Percentiles rank a stretch among this genome's conserved stretches.
Evolutionary conservation across 2,113 vertebrate genomes (phyloP).

Genomic region (Myotis yumanensis): DNA sequence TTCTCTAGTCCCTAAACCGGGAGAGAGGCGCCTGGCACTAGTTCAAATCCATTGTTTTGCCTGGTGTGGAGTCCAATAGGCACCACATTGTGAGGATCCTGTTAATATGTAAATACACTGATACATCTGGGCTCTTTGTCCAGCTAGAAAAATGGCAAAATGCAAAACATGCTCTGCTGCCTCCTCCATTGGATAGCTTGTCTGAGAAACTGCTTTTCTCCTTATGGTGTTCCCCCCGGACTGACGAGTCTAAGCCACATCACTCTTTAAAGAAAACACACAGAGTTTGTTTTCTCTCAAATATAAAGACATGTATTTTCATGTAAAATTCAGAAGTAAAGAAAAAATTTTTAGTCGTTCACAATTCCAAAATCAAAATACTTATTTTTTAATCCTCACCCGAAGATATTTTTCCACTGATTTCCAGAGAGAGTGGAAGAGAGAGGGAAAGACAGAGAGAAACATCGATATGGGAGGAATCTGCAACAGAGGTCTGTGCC

Average conservation of each 20-base stretch:
- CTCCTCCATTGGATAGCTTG: not conserved
- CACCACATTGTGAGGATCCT: conserved; percentile 35
- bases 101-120: conserved; percentile 60
- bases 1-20: not conserved
- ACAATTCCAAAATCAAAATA: conserved; percentile 33
- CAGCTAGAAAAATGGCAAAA: conserved; percentile 25
- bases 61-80: conserved; percentile 53
- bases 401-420: not conserved
- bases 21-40: conserved; percentile 29
- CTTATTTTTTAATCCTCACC: not conserved
- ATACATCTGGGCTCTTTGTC: conserved; percentile 58
- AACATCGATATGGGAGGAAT: not conserved
- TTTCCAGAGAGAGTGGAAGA: not conserved
- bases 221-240: not conserved
- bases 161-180: not conserved
- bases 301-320: not conserved
- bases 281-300: conserved; percentile 16
- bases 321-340: not conserved
- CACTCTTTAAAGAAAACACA: not conserved
- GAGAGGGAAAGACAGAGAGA: not conserved
- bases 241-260: not conserved
- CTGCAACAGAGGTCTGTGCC: not conserved
- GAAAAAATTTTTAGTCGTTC: not conserved
- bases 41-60: conserved; percentile 70
- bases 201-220: conserved; percentile 4